Conservation (phyloP, 2,888 invertebrate species). For the Spicauda simplicius region DNA sequence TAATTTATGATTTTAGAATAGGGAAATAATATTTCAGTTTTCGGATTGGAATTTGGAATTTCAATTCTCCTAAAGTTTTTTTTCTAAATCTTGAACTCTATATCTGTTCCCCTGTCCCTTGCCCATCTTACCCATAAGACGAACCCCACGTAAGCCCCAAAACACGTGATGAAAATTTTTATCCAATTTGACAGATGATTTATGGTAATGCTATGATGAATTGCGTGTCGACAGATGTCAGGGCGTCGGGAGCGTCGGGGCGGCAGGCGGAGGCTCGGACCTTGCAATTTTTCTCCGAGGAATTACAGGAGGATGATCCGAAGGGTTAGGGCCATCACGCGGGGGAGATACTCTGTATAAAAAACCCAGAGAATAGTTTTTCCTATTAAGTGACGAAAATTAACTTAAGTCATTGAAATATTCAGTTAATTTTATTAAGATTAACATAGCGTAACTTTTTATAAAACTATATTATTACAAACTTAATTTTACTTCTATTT, state of each 20-base stretch:
- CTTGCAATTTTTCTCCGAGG: slow-evolving; percentile 46
- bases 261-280: slow-evolving; percentile 40
- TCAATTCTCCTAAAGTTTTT: neutral
- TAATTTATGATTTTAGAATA: too few relatives aligned
- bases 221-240: slow-evolving; percentile 33
- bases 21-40: too few relatives aligned
- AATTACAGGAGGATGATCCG: slow-evolving; percentile 39
- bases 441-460: too few relatives aligned
- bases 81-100: neutral
- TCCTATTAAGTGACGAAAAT: neutral
- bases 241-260: slow-evolving; percentile 15
- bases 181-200: slow-evolving; percentile 42
- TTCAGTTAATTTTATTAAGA: too few relatives aligned
- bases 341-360: slow-evolving; percentile 5
- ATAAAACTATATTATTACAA: too few relatives aligned
- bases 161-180: slow-evolving; percentile 36
- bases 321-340: slow-evolving; percentile 4
- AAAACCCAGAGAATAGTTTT: neutral
- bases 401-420: neutral
- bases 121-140: neutral
- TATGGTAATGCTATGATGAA: slow-evolving; percentile 43
- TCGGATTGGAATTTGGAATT: too few relatives aligned
- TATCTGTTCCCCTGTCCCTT: neutral
- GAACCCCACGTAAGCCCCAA: neutral
- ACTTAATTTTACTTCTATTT: too few relatives aligned